Base-by-base conservation (phyloP, 1,140 invertebrate species). In the Meloidogyne floridensis region DNA sequence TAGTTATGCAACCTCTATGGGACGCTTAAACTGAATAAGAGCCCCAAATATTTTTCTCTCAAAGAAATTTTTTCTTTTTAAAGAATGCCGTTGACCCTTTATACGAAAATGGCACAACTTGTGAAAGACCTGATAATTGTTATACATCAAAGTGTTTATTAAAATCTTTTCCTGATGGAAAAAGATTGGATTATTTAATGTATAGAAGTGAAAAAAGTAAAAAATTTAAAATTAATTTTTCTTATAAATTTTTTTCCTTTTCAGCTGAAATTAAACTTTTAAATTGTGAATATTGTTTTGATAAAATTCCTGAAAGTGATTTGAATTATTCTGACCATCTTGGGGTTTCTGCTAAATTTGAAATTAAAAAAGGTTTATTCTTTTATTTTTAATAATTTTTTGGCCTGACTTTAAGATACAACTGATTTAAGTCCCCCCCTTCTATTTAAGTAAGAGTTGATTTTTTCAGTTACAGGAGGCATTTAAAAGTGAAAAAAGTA, bases 161-260 rank as follows among this genome's bases (percentile, higher is more conserved):
- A 10, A 91, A 91, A 72, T 91, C 91, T 8, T 91, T 92, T 84
- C 94, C 94, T 4, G 90, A 93, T 75, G 95, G 95, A 43, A 95
- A 95, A 87, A 92, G 95, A 80, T 95, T 98, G 83, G 96, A 98
- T 91, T 95, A 97, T 90, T 94, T 97, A 82, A 91, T 97, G 80
- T 96, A 93, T 85, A 90, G 90, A 79, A 80, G 83, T 77, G 90
- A 89, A 53, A 80, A 80, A 85, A 90, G 92, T 91, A 81, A 70
- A n/a, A 47, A 51, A 74, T 15, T 84, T 78, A 13, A 72, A 71
- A 77, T 72, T 69, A 83, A 56, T 59, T 65, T 84, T 70, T 93
- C 90, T 43, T 75, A 78, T 20, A 70, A 79, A 80, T 59, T 15
- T 80, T 83, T 32, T 32, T 32, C 32, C 32, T 81, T 77, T 80